Evolutionary conservation across 2,888 invertebrate species (phyloP), one percentile per base, ranked within the genome.

Genomic region (Alsophila aescularia): DNA sequence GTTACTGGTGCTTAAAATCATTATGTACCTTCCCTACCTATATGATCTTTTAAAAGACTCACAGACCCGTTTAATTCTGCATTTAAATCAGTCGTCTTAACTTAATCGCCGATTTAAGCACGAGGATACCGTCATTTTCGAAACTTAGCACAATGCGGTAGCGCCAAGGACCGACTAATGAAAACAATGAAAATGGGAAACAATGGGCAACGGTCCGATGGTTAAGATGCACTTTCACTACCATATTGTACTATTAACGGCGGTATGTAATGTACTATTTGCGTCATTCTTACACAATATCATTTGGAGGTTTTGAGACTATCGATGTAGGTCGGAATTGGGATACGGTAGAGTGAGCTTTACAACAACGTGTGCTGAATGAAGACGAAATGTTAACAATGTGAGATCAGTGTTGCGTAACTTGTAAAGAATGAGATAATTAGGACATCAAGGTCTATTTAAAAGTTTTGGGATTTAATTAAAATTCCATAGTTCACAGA

Each of bases 221-320:
- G 77, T 80, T 80, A 69, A 74, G 80, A 67, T 81, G 79, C 80
- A 90, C 90, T 91, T 91, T 91, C 90, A 83, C 91, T 87, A 77
- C 67, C 74, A 81, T 73, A 88, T 90, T 90, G 88, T 89, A 83
- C 75, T 79, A 83, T 81, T 81, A 80, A 76, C 70, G 75, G 81
- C 81, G 79, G 45, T 80, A 75, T 77, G 53, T 24, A 24, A 2
- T 18, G n/a, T 54, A 43, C 43, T 12, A 73, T 74, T 74, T 72
- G 75, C 75, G 72, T 82, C 77, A 86, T 75, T 77, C 78, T 83
- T 87, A 78, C 78, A 77, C 80, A 88, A 87, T 69, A 59, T 31
- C 55, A 66, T 66, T 75, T 70, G 51, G 65, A 66, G 67, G 69
- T 66, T 69, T 68, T 52, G 54, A 67, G 57, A 56, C 49, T 56